A percentile compares a stretch with the other conserved stretches of the same genome.
These are phyloP conservation scores for Sardinella longiceps DNA, from an alignment of 2,797 vertebrate genomes.

Conservation along the genomic window DNA sequence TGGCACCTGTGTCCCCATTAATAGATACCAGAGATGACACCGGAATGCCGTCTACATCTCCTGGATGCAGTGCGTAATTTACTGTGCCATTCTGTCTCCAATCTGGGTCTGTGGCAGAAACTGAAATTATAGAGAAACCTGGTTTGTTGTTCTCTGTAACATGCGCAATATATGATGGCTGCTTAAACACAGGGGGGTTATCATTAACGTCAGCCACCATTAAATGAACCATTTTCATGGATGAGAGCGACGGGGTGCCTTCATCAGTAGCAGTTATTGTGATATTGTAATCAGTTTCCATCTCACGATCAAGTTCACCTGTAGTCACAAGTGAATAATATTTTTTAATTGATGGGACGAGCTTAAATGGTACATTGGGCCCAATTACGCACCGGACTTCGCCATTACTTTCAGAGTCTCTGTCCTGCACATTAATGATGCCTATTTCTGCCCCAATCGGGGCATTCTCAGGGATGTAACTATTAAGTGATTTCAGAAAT, in stretches of 20 bases:
- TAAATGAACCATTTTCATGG: constrained; percentile 55
- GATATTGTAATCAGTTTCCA: constrained; percentile 60
- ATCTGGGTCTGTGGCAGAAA: background rate
- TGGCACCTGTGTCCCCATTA: background rate
- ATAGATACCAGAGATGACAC: background rate
- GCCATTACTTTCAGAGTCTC: constrained; percentile 66
- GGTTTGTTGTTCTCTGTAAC: background rate
- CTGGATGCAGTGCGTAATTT: constrained; percentile 1
- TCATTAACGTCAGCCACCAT: constrained; percentile 67
- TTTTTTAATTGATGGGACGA: constrained; percentile 45
- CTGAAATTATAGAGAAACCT: background rate
- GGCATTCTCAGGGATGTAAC: constrained; percentile 61
- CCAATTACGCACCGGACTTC: constrained; percentile 33
- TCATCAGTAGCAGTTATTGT: background rate
- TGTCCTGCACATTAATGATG: constrained; percentile 65
- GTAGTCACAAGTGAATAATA: constrained; percentile 56
- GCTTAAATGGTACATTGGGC: constrained; percentile 47
- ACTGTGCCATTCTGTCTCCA: constrained; percentile 11
- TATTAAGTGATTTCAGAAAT: constrained; percentile 60
- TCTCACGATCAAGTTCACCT: constrained; percentile 62
- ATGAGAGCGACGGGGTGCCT: constrained; percentile 56
- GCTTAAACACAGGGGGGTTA: background rate
- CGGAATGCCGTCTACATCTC: background rate
- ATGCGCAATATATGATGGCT: background rate
- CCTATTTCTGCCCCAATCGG: constrained; percentile 58